Conservation (phyloP, 92 coral and sea anemone species). For the Parazoanthus darwini region DNA sequence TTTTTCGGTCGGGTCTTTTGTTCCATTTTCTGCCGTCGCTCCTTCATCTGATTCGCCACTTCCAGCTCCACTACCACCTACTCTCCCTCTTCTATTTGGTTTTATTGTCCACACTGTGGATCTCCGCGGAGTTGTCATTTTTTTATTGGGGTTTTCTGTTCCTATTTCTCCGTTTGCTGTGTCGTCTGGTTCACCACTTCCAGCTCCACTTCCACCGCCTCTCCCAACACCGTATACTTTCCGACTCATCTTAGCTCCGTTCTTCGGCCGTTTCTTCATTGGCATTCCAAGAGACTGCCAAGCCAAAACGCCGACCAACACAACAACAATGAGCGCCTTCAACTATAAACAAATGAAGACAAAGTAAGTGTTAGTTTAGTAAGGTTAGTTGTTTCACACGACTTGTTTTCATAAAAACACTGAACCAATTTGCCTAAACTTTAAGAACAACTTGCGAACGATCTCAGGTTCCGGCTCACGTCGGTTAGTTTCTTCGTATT, state of each 20-base stretch:
- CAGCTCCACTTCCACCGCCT: neutral
- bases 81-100: neutral
- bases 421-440: no score
- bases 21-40: no score
- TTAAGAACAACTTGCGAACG: no score
- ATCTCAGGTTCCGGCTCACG: no score
- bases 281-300: slow-evolving; percentile 13
- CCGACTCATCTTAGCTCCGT: neutral
- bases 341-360: neutral
- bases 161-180: neutral
- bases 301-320: neutral
- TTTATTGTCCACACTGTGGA: no score
- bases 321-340: neutral
- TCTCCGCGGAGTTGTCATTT: no score
- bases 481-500: no score
- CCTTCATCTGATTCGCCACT: neutral
- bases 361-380: neutral
- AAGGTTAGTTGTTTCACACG: no score
- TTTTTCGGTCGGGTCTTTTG: neutral
- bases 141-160: neutral
- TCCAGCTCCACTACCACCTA: neutral
- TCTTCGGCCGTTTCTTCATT: neutral
- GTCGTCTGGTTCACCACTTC: neutral
- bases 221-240: neutral
- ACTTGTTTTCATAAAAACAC: no score